Conservation (phyloP, 92 coral and sea anemone species). For the Paramuricea clavata region DNA sequence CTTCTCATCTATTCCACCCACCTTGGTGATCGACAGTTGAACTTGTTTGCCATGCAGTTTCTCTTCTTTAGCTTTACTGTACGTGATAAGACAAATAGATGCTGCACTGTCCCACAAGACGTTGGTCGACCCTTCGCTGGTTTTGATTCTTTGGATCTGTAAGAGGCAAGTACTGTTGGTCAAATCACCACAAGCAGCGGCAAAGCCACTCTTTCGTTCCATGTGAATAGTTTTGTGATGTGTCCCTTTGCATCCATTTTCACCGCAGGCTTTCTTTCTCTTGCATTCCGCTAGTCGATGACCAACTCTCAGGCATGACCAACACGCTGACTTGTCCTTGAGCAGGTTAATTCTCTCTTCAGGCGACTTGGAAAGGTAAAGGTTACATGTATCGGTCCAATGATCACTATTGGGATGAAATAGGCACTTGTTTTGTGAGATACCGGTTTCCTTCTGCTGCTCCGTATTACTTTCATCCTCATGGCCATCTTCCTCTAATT, state of each 20-base stretch:
- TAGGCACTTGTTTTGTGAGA: constrained; percentile 15
- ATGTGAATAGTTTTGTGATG: constrained; percentile 60
- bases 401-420: constrained; percentile 2
- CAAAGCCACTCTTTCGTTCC: constrained; percentile 11
- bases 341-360: constrained; percentile 26
- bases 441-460: background rate
- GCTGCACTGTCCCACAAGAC: constrained; percentile 62
- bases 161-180: constrained; percentile 39
- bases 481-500: too few relatives aligned
- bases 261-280: constrained; percentile 46
- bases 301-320: constrained; percentile 58
- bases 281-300: constrained; percentile 58
- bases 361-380: background rate
- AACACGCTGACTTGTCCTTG: constrained; percentile 65
- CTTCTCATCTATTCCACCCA: constrained; percentile 37
- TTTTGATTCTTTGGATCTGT: constrained; percentile 60
- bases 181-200: constrained; percentile 12
- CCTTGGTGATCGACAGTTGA: constrained; percentile 36
- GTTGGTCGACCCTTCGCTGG: constrained; percentile 54
- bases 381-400: background rate
- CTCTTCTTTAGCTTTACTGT: constrained; percentile 48
- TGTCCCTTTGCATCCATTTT: constrained; percentile 31
- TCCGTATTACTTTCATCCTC: too few relatives aligned
- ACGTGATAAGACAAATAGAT: constrained; percentile 55
- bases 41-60: constrained; percentile 9